Percentiles rank a stretch among this genome's conserved stretches.
phyloP scores from a whole-genome alignment of 2,797 vertebrate species.

The Pangasius macronema region DNA sequence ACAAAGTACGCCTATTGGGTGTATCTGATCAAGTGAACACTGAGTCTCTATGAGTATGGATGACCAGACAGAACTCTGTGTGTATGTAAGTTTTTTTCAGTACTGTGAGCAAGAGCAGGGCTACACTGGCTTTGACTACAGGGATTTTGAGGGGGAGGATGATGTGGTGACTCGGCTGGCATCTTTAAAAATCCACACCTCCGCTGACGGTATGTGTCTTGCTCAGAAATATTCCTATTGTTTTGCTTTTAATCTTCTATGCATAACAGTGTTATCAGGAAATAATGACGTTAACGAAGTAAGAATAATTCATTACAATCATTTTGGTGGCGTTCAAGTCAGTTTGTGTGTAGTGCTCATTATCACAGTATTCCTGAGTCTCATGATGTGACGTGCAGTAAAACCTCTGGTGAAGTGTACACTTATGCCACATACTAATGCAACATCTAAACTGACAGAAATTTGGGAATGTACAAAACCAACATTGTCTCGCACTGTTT shows the following conservation, averaged over 20 bases:
- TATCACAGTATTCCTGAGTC: not conserved
- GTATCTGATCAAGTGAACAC: not conserved
- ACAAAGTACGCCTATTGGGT: too few relatives aligned
- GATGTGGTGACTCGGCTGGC: constrained; percentile 63
- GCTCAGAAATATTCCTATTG: not conserved
- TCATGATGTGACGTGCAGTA: not conserved
- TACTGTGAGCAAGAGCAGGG: constrained; percentile 70
- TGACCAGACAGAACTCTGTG: constrained; percentile 8
- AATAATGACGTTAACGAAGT: not conserved
- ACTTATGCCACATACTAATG: not conserved
- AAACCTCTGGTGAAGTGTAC: not conserved
- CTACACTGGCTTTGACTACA: constrained; percentile 69
- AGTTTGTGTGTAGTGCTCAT: not conserved
- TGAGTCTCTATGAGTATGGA: not conserved
- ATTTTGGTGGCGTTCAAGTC: not conserved
- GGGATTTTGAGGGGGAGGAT: constrained; percentile 68
- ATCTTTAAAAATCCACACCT: constrained; percentile 62
- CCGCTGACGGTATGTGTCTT: constrained; percentile 61
- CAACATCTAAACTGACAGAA: not conserved
- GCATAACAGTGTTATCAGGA: too few relatives aligned
- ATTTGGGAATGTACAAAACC: not conserved
- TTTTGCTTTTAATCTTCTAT: not conserved
- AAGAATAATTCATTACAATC: not conserved
- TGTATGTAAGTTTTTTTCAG: constrained; percentile 68
- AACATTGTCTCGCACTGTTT: not conserved